Base-by-base conservation (phyloP, 1,140 invertebrate genomes). In the Drosophila melanogaster region DNA sequence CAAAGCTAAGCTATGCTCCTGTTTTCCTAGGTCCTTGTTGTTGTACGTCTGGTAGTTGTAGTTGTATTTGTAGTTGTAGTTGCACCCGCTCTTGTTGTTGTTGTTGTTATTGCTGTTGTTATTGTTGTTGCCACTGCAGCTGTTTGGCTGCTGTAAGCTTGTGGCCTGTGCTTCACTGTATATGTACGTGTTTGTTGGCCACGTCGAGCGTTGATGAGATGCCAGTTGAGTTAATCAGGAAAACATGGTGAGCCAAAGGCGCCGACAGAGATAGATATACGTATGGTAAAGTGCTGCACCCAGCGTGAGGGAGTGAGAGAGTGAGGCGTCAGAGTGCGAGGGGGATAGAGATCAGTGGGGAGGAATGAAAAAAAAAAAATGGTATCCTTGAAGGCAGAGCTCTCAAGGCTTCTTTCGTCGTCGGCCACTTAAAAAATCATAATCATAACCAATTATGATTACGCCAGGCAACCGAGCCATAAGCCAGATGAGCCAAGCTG, bases 1-100 rank as follows among this genome's bases (percentile, higher is more conserved):
- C 73, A 77, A 85, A 72, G 67, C 79, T 78, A 70, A 61, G 59
- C 84, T 57, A 66, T 78, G 67, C 69, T 53, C 35, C 64, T 69
- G 47, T 69, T 38, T 67, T 46, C 46, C 30, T 0, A 19, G 41
- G 14, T 58, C 44, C 47, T 77, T 54, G 61, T 67, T 76, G 61
- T 58, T 67, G 49, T 38, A 37, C 14, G 26, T 49, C 43, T 47
- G n/a, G 4, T 37, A 11, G 44, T 30, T 35, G 17, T 61, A 15
- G 43, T 17, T 50, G 35, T 35, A 22, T 37, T 30, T 69, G 41
- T 55, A 49, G 37, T 49, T 59, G 37, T 40, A 38, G 19, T 14
- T 47, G 38, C 56, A 41, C 26, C 55, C 15, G 49, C 35, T 50
- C 24, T 59, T 33, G 26, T 44, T 55, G 60, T 33, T 22, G 19